Evolutionary conservation across 2,797 vertebrate species (phyloP).

Genomic region (Antrozous pallidus): DNA sequence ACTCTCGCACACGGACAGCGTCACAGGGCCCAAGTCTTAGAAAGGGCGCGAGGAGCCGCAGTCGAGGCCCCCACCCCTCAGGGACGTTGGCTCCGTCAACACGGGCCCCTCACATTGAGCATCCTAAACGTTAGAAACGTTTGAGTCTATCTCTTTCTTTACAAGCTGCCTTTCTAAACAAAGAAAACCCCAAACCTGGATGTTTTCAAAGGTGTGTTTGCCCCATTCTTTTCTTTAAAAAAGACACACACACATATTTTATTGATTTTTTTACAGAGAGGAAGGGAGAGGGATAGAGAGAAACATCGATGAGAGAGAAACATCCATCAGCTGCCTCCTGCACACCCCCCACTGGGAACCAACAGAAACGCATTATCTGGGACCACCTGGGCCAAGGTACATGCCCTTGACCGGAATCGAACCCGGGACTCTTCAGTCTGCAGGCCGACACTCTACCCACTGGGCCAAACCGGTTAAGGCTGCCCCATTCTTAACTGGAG

Average conservation of each 20-base stretch:
- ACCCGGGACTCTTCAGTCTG: too few species aligned
- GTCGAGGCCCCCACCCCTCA: neutral
- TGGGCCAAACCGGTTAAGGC: too few species aligned
- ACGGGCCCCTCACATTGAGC: neutral
- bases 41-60: neutral
- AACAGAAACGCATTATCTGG: too few species aligned
- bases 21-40: neutral
- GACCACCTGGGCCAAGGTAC: too few species aligned
- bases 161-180: neutral
- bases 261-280: too few species aligned
- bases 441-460: too few species aligned
- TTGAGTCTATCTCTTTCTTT: neutral
- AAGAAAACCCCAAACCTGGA: neutral
- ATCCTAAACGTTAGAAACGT: neutral
- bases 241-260: too few species aligned
- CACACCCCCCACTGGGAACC: too few species aligned
- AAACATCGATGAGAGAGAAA: too few species aligned
- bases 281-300: too few species aligned
- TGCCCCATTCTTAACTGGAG: neutral
- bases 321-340: too few species aligned
- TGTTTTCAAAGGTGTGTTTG: neutral
- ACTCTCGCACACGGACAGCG: neutral
- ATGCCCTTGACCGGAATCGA: too few species aligned
- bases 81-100: neutral
- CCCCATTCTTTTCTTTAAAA: neutral